Percentiles rank a stretch among this genome's conserved stretches.
Conservation (phyloP, 2,888 invertebrate species). For the Pristionchus japonicus region DNA sequence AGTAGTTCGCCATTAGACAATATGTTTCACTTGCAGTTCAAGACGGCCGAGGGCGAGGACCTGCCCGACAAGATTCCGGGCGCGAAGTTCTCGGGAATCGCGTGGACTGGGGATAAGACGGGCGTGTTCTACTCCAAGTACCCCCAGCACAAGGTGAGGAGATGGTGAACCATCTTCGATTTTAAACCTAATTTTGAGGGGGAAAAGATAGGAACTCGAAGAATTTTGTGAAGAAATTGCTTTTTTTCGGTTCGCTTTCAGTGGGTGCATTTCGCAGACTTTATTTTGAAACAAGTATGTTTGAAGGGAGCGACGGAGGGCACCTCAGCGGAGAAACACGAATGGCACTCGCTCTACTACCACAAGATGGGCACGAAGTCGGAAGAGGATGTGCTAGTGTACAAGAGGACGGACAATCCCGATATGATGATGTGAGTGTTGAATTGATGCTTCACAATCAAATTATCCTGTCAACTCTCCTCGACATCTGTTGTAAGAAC, state of each 20-base stretch:
- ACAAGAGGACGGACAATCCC: constrained; percentile 91
- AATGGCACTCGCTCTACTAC: constrained; percentile 93
- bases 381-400: constrained; percentile 87
- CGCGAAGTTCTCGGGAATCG: constrained; percentile 90
- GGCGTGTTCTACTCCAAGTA: constrained; percentile 87
- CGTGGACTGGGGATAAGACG: constrained; percentile 94
- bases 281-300: background rate
- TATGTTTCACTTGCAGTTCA: constrained; percentile 43
- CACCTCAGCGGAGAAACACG: constrained; percentile 88
- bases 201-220: no score
- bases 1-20: background rate
- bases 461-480: no score
- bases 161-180: no score
- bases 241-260: no score
- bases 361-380: constrained; percentile 90
- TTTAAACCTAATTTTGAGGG: no score
- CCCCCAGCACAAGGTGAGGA: constrained; percentile 52
- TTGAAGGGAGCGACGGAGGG: constrained; percentile 83
- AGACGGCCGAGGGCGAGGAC: constrained; percentile 82
- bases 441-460: no score
- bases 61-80: constrained; percentile 90
- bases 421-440: constrained; percentile 88
- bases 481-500: no score
- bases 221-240: no score
- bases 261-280: no score